A percentile compares a stretch with the other conserved stretches of the same genome.
Conservation (phyloP, 2,797 vertebrate species). For the Margarornis squamiger region DNA sequence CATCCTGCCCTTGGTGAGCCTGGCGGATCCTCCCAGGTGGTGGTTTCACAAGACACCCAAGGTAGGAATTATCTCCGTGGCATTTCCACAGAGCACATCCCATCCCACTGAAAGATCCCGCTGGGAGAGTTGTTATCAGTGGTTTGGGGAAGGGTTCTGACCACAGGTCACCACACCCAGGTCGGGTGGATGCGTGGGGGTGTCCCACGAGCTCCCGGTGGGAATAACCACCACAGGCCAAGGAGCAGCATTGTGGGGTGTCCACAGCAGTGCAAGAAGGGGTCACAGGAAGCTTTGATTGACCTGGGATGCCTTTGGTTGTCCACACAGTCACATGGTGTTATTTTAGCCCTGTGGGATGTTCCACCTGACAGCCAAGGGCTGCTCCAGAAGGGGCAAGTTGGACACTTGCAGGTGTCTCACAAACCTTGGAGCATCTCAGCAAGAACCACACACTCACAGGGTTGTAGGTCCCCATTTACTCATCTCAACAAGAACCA, state of each 20-base stretch:
- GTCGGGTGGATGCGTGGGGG: background rate
- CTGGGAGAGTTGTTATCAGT: background rate
- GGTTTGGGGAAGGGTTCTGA: background rate
- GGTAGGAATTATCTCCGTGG: background rate
- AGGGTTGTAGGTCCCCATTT: background rate
- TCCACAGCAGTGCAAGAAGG: background rate
- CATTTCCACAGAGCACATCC: background rate
- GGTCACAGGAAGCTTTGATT: background rate
- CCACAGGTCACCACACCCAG: background rate
- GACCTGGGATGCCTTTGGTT: background rate
- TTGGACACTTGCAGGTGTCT: background rate
- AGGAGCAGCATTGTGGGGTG: fast-evolving
- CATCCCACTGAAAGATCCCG: background rate
- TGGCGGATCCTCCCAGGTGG: background rate
- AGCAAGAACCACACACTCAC: background rate
- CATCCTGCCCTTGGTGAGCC: background rate
- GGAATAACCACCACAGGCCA: background rate
- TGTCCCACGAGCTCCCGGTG: background rate
- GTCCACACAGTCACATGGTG: background rate
- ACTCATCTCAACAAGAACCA: background rate
- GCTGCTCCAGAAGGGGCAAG: background rate
- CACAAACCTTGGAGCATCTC: background rate
- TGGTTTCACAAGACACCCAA: background rate
- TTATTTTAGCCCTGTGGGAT: background rate
- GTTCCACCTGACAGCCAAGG: background rate